Evolutionary conservation across 2,888 invertebrate species (phyloP), one percentile per base, ranked within the genome.

Genomic region (Agelastica alni): DNA sequence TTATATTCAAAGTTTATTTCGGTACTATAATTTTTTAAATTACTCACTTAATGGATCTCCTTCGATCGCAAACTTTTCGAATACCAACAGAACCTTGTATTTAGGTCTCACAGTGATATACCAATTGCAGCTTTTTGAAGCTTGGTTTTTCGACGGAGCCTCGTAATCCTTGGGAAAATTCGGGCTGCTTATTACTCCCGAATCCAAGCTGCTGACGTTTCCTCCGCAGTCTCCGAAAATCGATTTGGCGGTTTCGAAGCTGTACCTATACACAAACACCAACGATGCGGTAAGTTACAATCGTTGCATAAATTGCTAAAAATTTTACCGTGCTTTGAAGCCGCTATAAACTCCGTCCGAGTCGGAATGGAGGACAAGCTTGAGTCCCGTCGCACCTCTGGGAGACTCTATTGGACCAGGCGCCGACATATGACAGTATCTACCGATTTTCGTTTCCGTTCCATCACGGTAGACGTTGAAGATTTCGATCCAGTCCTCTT

Each of bases 401-500:
- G 91, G 91, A 48, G 96, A 95, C 78, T 96, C 92, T 67, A 96
- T 88, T 36, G 98, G 98, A 37, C 97, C 98, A 7, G 98, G 98
- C 47, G 93, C 89, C 59, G 92, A 89, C 69, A 84, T 82, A 59
- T 91, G 89, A 79, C 98, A 98, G 82, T 96, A 97, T 61, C 94
- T 86, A 43, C 94, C 95, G 61, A 96, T 85, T 70, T 93, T 83
- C 70, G 89, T 88, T 72, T 91, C 90, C 59, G 87, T 85, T 57
- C 87, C 85, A 76, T 91, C 91, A 62, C 87, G 85, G 70, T 91
- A 93, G 70, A 92, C 84, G 78, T 94, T 93, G 82, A 91, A 94
- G 71, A 95, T 89, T 78, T 95, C 95, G 70, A 95, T 81, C 93
- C 93, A 95, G 79, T 96, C 95, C 78, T 95, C 93, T 76, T 87